Evolutionary conservation across 2,888 invertebrate species (phyloP).

Genomic region (Acanthosepion lycidas): DNA sequence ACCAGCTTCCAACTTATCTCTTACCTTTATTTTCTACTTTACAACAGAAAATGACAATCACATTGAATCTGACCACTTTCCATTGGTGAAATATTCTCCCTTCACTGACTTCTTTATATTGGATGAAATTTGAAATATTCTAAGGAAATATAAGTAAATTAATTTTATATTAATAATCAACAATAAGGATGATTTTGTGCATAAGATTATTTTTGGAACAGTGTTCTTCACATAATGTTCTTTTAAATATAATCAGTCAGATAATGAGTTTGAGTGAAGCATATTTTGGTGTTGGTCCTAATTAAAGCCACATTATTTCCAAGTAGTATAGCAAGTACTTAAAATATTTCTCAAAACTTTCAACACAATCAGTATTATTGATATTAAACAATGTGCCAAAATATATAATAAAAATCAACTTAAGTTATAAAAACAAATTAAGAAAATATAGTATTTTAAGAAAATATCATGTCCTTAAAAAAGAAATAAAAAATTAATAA

Average conservation of each 20-base stretch:
- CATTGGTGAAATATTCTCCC: too few species aligned
- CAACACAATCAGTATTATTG: not conserved
- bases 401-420: not conserved
- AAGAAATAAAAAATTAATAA: not conserved
- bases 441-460: not conserved
- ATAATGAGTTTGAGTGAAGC: not conserved
- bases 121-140: too few species aligned
- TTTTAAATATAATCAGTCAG: not conserved
- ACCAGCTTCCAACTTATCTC: too few species aligned
- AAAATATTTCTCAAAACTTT: not conserved
- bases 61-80: too few species aligned
- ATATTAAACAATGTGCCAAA: not conserved
- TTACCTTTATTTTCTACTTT: too few species aligned
- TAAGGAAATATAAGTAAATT: too few species aligned
- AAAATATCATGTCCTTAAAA: not conserved
- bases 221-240: not conserved
- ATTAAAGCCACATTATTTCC: not conserved
- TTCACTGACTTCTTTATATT: too few species aligned
- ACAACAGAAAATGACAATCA: too few species aligned
- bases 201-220: too few species aligned
- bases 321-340: not conserved
- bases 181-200: too few species aligned
- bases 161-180: too few species aligned
- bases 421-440: not conserved
- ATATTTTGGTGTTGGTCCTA: not conserved